Evolutionary conservation across 2,797 vertebrate genomes (phyloP), one percentile per base, ranked within the genome.

Genomic region (Limnodromus scolopaceus): DNA sequence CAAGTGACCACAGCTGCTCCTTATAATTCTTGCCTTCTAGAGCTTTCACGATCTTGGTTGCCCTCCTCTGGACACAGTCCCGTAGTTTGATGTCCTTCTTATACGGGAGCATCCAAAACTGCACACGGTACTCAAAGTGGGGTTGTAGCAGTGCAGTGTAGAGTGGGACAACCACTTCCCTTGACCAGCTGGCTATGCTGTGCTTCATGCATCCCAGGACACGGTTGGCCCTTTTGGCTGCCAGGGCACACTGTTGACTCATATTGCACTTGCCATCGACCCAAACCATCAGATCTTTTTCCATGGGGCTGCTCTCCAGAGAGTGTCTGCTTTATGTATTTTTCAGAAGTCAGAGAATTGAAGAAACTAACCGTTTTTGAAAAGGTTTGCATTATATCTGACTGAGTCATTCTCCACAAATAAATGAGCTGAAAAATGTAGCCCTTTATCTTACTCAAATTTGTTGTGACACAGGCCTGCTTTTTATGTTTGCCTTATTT

Each of bases 111-210:
- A 2, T 11, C 24, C 55, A 57, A 7, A 41, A 0, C 17, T 41
- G 19, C 3, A 28, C 20, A 36, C 12, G 4, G 28, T 13, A 34
- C 9, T 77, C 0, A 1, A 85, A 22, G 5, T 28, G 39, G n/a
- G 28, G 41, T n/a, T 0, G 0, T 17, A 15, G 5, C 48, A 90
- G 20, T 1, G 2, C 25, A 17, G 28, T 10, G 25, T 8, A 39
- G 51, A 66, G 17, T 6, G 1, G 20, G 16, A 66, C 23, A 87
- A 60, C 34, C 11, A 7, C 49, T 7, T 72, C 1, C 8, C 28
- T 70, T 1, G 0, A 9, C 7, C 0, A 0, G 24, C 18, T 75
- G 9, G 38, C 1, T 3, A 11, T 53, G 48, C 7, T 27, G 36
- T 5, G 11, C 20, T 66, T 46, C 36, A 16, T 38, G 34, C 1